phyloP scores from a whole-genome alignment of 1,140 invertebrate species.

The Sminthurides bifidus region DNA sequence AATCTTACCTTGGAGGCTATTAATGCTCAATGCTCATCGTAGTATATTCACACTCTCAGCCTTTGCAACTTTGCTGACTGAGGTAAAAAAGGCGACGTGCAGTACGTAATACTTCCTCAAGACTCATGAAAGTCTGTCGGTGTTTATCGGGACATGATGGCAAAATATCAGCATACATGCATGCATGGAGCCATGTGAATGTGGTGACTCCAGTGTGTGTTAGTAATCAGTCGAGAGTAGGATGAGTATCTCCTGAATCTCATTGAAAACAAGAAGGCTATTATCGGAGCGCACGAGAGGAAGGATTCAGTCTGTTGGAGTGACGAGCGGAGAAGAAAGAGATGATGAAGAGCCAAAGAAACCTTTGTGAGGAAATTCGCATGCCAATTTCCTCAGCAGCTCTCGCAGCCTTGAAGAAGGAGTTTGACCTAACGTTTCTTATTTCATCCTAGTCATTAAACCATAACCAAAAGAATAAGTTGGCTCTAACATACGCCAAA shows the following conservation, averaged over 20 bases:
- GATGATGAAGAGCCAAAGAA: not conserved
- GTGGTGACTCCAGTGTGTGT: too few species aligned
- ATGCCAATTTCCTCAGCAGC: conserved; percentile 25
- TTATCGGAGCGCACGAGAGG: not conserved
- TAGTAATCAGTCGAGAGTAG: too few species aligned
- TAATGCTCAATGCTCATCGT: too few species aligned
- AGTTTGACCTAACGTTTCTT: conserved; percentile 28
- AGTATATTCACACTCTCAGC: too few species aligned
- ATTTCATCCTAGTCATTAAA: conserved; percentile 2
- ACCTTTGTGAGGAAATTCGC: conserved; percentile 12
- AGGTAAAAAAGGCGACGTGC: too few species aligned
- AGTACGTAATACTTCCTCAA: too few species aligned
- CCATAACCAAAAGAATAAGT: not conserved
- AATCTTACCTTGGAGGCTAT: too few species aligned
- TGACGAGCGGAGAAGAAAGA: not conserved
- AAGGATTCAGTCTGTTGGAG: not conserved
- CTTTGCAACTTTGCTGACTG: too few species aligned
- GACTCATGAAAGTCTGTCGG: not conserved
- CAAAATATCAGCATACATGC: too few species aligned
- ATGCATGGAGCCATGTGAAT: too few species aligned
- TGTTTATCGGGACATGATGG: not conserved
- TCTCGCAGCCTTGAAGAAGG: conserved; percentile 30
- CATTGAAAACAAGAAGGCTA: not conserved
- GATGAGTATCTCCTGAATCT: not conserved
- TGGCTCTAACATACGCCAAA: not conserved